A percentile compares a stretch with the other conserved stretches of the same genome.
Evolutionary conservation across 2,888 invertebrate genomes (phyloP).

Genomic region (Luperina testacea): DNA sequence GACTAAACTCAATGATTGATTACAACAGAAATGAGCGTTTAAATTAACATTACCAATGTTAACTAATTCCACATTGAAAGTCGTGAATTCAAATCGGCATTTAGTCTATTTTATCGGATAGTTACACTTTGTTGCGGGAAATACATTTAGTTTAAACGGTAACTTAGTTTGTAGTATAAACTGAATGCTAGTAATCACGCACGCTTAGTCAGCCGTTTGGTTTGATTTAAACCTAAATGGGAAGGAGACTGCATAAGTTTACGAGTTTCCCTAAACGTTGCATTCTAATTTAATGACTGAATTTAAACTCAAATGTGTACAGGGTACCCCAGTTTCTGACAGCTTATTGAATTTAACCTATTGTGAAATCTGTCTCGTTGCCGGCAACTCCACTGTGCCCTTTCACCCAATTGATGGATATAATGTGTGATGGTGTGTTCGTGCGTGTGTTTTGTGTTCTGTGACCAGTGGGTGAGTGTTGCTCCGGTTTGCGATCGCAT

Average conservation of each 20-base stretch:
- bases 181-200: conserved; percentile 35
- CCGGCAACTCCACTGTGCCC: no score
- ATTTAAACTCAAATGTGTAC: background rate
- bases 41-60: background rate
- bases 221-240: conserved; percentile 23
- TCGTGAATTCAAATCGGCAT: conserved; percentile 16
- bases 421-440: no score
- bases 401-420: no score
- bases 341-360: no score
- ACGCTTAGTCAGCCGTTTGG: conserved; percentile 6
- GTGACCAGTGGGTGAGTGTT: no score
- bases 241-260: conserved; percentile 4
- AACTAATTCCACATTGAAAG: background rate
- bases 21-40: conserved; percentile 3
- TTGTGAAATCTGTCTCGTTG: no score
- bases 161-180: conserved; percentile 33
- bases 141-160: conserved; percentile 28
- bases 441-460: no score
- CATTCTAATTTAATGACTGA: background rate
- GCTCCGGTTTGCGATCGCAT: no score
- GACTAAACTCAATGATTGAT: background rate
- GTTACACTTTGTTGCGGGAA: conserved; percentile 36
- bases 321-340: background rate
- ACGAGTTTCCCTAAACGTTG: background rate
- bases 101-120: conserved; percentile 11